Evolutionary conservation across 2,797 vertebrate genomes (phyloP), one percentile per base, ranked within the genome.

Genomic region (Taenioides sp.): DNA sequence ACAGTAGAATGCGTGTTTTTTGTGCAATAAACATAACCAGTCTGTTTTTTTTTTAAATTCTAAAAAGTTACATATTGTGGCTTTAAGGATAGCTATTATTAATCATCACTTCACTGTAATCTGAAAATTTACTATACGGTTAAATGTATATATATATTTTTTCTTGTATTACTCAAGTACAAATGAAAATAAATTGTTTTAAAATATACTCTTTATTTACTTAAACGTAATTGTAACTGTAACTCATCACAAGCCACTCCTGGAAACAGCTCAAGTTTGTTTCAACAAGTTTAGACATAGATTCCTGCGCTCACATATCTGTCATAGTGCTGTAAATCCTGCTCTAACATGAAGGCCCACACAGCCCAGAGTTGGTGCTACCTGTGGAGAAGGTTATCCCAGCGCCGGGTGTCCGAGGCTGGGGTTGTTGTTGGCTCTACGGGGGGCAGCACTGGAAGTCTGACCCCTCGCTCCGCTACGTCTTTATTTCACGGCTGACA

Each of bases 401-500:
- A 0, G 49, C 71, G 78, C 81, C 52, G 76, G 61, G 76, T 72
- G 67, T 79, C 72, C 68, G 55, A 67, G 74, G 22, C 65, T 50
- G 69, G 74, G 70, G 60, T 76, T 69, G 84, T 66, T 83, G 78
- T 77, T 81, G 67, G 72, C 80, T 68, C 18, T 50, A 67, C 61
- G 58, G 58, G 49, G 55, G 70, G 65, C 27, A 62, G 73, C 5
- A 57, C 55, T 72, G 52, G 67, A 69, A 67, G 86, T 92, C 91
- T 93, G 95, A 96, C 95, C 95, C 91, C 90, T 4, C 92, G 91
- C 91, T 94, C 92, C 87, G 94, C 94, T 93, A 96, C 93, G 94
- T 97, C 96, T 97, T 95, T 96, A 96, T 97, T 97, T 95, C 95
- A 96, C 92, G 91, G 91, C 93, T 97, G 96, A 97, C 95, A 96